Evolutionary conservation across 2,113 vertebrate genomes (phyloP), one percentile per base, ranked within the genome.

Genomic region (Psittacara wagleri): DNA sequence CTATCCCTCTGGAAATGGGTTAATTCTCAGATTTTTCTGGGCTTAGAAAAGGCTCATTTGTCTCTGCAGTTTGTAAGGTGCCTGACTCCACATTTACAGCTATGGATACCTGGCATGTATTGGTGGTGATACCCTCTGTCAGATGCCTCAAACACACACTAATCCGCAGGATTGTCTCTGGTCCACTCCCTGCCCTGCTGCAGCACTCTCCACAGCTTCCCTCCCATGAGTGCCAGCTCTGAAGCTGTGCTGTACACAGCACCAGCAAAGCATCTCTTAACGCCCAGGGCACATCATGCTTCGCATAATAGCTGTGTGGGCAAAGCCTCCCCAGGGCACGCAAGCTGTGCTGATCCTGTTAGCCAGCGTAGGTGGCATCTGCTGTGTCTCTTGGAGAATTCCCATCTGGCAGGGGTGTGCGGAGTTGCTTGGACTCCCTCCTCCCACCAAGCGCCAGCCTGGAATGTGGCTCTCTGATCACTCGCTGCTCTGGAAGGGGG

Each of bases 401-500:
- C 75, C 89, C 89, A 67, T 90, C 93, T 90, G 93, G 78, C 84
- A 66, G 87, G 62, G 80, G 1, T 54, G 62, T 54, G 54, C 79
- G 67, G 90, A 52, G 51, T 63, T 1, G 27, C 75, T 83, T 64
- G 75, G 35, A 4, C 68, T 92, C 69, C 59, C 66, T 85, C 46
- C 82, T 73, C 78, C n/a, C 11, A 78, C 88, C 78, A 16, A 27
- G 88, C 90, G 96, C 93, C 94, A 96, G 95, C 96, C 82, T 92
- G 97, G 97, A 96, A 24, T 92, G 92, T 35, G 22, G 96, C 93
- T 97, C 95, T 97, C 95, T 15, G 27, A 61, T 95, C 4, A 7
- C 74, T 98, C 95, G 52, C 92, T 22, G 84, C 96, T 91, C 96
- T 85, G 62, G 49, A 70, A 72, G 29, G 73, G 49, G 79, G 5